A percentile compares a stretch with the other conserved stretches of the same genome.
Conservation (phyloP, 2,797 vertebrate species). For the Amblyraja radiata region DNA sequence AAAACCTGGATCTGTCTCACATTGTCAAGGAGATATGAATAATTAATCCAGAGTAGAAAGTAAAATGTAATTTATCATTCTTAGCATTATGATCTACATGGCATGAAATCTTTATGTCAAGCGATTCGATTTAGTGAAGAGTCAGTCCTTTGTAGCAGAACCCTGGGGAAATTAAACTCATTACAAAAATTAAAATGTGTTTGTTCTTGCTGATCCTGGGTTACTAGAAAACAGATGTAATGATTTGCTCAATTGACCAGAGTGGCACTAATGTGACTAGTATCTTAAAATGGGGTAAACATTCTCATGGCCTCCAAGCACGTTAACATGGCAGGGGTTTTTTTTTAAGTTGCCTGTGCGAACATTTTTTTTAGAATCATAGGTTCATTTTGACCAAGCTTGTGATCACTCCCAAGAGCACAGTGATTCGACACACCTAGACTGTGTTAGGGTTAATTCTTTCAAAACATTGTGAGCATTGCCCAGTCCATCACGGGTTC, state of each 20-base stretch:
- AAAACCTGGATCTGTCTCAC: neutral
- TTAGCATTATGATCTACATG: neutral
- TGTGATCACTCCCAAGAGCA: neutral
- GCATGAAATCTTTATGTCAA: neutral
- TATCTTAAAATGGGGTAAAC: neutral
- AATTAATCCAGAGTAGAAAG: neutral
- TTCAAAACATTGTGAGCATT: no score
- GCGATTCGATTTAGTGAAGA: neutral
- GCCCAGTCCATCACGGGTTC: no score
- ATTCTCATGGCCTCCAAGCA: neutral
- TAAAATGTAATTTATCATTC: neutral
- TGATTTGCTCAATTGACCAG: constrained; percentile 31
- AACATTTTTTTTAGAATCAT: neutral
- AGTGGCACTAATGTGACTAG: neutral
- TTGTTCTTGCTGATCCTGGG: constrained; percentile 8
- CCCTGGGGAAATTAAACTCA: constrained; percentile 5
- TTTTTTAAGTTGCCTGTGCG: neutral
- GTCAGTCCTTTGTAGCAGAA: neutral
- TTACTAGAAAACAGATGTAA: constrained; percentile 27
- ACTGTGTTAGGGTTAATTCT: no score
- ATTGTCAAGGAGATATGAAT: neutral
- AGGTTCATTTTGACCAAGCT: neutral
- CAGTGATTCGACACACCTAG: neutral
- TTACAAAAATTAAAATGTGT: constrained; percentile 21
- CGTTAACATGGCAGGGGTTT: neutral